Evolutionary conservation across 2,888 invertebrate species (phyloP), one percentile per base, ranked within the genome.

Genomic region (Stenichneumon culpator): DNA sequence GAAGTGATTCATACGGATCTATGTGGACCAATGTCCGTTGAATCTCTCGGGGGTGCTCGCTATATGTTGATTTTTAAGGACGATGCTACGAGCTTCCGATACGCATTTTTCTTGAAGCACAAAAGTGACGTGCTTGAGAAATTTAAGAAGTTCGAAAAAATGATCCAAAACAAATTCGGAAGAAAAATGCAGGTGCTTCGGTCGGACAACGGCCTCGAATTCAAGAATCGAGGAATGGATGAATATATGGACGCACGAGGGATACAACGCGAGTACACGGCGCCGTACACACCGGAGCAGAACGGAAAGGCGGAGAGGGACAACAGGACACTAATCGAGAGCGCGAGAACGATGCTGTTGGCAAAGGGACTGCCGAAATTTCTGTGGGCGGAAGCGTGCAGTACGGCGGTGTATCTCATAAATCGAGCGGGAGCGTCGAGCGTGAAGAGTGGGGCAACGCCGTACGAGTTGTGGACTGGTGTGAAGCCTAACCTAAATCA

Each of bases 281-380:
- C 87, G 2, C 86, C 86, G 0, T 87, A 87, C 28, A 88, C 87
- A 4, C 86, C 87, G 3, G 83, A 87, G 16, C 87, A 88, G 69
- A 88, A 88, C 54, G 88, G 87, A 3, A 79, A 87, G 36, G 86
- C 79, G 7, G 86, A 89, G 63, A 78, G 87, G 28, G 89, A 89
- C 54, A 87, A 86, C 68, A 82, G 87, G 9, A 88, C 88, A 6
- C 79, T 89, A 0, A 84, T 86, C 9, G 88, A 88, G 47, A 83
- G 84, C 9, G 89, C 88, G 5, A 80, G 86, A 9, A 86, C 87
- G 0, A 87, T 87, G 87, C 68, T 88, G 28, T 22, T 87, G 6
- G 68, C 87, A n/a, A 83, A 77, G 44, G 67, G 67, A 19, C 60
- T 88, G n/a, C 69, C 73, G n/a, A 63, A 54, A 14, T 32, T 63